phyloP scores from a whole-genome alignment of 2,113 vertebrate species.

The Illadopsis cleaveri region DNA sequence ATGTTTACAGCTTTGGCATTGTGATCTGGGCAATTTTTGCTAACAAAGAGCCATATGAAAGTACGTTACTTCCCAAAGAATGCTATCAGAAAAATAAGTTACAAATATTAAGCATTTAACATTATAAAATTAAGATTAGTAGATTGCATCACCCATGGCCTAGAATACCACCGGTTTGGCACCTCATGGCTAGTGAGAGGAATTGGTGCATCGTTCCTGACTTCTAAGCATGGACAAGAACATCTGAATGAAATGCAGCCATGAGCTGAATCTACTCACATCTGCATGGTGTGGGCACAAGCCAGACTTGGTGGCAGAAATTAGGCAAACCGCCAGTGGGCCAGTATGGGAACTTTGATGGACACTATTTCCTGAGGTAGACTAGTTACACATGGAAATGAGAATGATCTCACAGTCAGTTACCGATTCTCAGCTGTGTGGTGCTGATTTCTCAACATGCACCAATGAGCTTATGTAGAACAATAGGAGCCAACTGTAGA shows the following conservation, averaged over 20 bases:
- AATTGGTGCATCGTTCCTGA: not conserved
- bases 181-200: not conserved
- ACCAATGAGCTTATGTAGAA: not conserved
- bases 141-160: not conserved
- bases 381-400: not conserved
- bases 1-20: slow-evolving; percentile 94
- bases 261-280: not conserved
- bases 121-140: not conserved
- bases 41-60: slow-evolving; percentile 86
- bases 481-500: not conserved
- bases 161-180: not conserved
- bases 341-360: not conserved
- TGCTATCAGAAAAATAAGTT: not conserved
- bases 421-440: fast-evolving
- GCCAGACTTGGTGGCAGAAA: not conserved
- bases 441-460: not conserved
- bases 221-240: not conserved
- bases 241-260: not conserved
- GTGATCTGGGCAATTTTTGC: slow-evolving; percentile 93
- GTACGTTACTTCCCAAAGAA: slow-evolving; percentile 71
- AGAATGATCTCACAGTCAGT: not conserved
- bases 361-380: not conserved
- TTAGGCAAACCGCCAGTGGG: not conserved
- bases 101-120: not conserved
- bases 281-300: not conserved